Evolutionary conservation across 2,113 vertebrate species (phyloP), one percentile per base, ranked within the genome.

Genomic region (Odocoileus virginianus): DNA sequence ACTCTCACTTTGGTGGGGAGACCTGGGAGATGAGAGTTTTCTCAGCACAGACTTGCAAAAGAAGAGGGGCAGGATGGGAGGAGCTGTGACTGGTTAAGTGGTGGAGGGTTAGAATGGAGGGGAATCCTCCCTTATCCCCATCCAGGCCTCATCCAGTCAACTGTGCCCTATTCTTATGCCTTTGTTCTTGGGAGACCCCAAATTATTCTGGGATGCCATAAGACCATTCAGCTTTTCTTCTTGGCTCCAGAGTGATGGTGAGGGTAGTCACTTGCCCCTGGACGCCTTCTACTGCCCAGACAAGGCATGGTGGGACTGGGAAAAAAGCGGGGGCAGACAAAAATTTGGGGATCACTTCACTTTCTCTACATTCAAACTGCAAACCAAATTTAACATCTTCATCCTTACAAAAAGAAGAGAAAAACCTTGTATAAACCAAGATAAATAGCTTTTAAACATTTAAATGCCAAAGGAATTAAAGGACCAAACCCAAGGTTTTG

Each of bases 401-500:
- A 89, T 94, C 97, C 40, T 91, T 85, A 95, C 33, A 54, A 94
- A 98, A 95, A 87, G n/a, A 58, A 95, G 78, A 94, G 60, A 86
- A 90, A 92, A 95, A 97, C 92, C 74, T 76, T 87, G 50, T 61
- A 96, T 98, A 98, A 98, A 97, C 40, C 95, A 98, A 96, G 97
- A 98, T 78, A 85, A 97, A 97, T 97, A 98, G 96, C 97, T 97
- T 98, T 98, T 97, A 98, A 99, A 98, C 97, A 98, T 43, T 57
- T 1, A 89, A 98, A 97, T 98, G 97, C 60, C 97, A 98, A 99
- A 98, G 81, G 89, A 97, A 94, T 86, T 57, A 79, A 81, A 88
- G 96, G 94, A 97, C 98, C 89, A 97, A 98, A 94, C 33, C 90
- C 91, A 97, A 98, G 87, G 95, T 95, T 94, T 2, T 94, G 92